Conservation (phyloP, 2,888 invertebrate genomes). For the Nematopogon swammerdamellus region DNA sequence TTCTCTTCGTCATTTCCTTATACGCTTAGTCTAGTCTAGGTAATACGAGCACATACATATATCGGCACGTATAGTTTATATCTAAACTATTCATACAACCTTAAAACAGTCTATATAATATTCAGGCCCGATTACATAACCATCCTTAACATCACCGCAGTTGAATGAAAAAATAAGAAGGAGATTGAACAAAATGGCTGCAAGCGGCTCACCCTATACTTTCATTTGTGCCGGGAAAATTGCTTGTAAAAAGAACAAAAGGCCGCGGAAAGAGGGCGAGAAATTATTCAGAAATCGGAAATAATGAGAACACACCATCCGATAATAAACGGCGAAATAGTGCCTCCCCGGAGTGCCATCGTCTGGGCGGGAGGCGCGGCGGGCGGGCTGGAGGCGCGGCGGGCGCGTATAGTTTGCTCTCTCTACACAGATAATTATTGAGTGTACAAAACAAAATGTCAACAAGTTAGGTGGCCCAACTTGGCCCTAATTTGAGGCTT, state of each 20-base stretch:
- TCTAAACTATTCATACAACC: too few species aligned
- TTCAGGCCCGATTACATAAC: too few species aligned
- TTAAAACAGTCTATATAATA: too few species aligned
- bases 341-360: background rate
- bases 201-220: background rate
- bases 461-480: slow-evolving; percentile 50
- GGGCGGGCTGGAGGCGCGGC: too few species aligned
- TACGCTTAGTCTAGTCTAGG: too few species aligned
- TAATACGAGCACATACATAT: too few species aligned
- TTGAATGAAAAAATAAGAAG: too few species aligned
- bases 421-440: slow-evolving; percentile 3
- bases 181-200: background rate
- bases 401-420: background rate
- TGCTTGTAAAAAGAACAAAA: background rate
- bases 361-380: background rate
- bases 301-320: background rate
- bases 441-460: slow-evolving; percentile 35
- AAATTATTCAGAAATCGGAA: background rate
- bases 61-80: too few species aligned
- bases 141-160: too few species aligned
- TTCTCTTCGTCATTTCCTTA: too few species aligned
- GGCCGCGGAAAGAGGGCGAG: background rate
- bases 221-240: background rate
- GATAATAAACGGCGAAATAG: background rate
- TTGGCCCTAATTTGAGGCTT: slow-evolving; percentile 53